Evolutionary conservation across 2,888 invertebrate species (phyloP), one percentile per base, ranked within the genome.

Genomic region (Noctua janthina): DNA sequence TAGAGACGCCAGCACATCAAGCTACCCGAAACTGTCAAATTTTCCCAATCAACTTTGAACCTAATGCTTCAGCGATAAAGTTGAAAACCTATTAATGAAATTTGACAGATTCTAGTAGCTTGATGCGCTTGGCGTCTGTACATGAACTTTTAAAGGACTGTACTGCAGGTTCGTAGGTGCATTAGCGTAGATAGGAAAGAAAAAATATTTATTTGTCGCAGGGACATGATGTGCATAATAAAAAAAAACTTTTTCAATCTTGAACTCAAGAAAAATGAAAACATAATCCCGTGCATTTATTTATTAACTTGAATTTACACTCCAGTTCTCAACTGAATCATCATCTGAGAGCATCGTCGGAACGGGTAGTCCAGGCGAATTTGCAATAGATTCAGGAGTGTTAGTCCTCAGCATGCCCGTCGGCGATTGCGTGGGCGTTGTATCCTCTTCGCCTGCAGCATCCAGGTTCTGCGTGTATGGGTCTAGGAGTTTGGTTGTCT

Each of bases 291-390:
- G 7, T 13, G 20, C 49, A 68, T 78, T 78, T 79, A 78, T 78
- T 78, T 78, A 78, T 78, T 78, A 10, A 59, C 17, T 79, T 51
- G 29, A 59, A 68, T 79, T 17, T 20, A 15, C 39, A 8, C 56
- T 56, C 56, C 29, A 79, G 7, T 78, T 68, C 29, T 68, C 56
- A 51, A 13, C 8, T 13, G 54, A 49, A 15, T 20, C 43, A n/a
- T 8, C 51, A 15, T 7, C 10, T 29, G 23, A 43, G 0, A 51
- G 5, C 17, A 5, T 11, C 15, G 43, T 1, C 3, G 15, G 17
- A 35, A 3, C n/a, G 13, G 43, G 43, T 17, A 0, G 35, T 29
- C 0, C 0, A 35, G 8, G 15, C 11, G 3, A 1, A 8, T 8
- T 3, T 17, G 35, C 17, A 10, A 20, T 10, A 39, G 35, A 10